A percentile compares a stretch with the other conserved stretches of the same genome.
phyloP scores from a whole-genome alignment of 2,113 vertebrate genomes.

The Platichthys stellatus region DNA sequence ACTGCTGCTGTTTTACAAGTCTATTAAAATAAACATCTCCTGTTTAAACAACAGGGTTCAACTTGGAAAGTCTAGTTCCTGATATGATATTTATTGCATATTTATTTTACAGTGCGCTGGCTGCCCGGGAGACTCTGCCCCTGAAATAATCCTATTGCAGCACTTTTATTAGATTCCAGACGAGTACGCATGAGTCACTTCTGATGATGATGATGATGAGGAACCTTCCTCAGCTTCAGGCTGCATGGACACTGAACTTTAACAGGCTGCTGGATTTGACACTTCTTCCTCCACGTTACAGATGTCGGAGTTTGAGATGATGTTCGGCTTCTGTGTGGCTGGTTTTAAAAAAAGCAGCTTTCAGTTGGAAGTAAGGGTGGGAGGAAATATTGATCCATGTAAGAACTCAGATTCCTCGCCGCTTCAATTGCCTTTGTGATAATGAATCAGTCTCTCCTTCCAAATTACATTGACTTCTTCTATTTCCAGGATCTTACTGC shows the following conservation, averaged over 20 bases:
- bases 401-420: not conserved
- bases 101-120: slow-evolving; percentile 7
- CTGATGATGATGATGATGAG: slow-evolving; percentile 7
- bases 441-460: too few relatives aligned
- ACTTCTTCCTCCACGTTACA: not conserved
- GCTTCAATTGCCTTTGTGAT: not conserved
- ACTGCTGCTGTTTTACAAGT: not conserved
- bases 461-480: too few relatives aligned
- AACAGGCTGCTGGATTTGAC: slow-evolving; percentile 8
- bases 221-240: slow-evolving; percentile 17
- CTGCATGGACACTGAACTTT: slow-evolving; percentile 1
- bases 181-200: slow-evolving; percentile 28
- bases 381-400: not conserved
- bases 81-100: slow-evolving; percentile 16
- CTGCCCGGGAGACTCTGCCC: not conserved
- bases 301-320: not conserved
- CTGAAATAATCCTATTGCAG: slow-evolving; percentile 17
- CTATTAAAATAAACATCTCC: not conserved
- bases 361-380: not conserved
- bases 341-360: not conserved
- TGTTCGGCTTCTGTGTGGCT: too few relatives aligned
- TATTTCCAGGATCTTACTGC: too few relatives aligned
- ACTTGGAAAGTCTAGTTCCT: not conserved
- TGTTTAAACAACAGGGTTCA: not conserved
- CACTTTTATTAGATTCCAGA: slow-evolving; percentile 40